Percentiles rank a stretch among this genome's conserved stretches.
phyloP scores from a whole-genome alignment of 2,113 vertebrate genomes.

The Drymodes brunneopygia region DNA sequence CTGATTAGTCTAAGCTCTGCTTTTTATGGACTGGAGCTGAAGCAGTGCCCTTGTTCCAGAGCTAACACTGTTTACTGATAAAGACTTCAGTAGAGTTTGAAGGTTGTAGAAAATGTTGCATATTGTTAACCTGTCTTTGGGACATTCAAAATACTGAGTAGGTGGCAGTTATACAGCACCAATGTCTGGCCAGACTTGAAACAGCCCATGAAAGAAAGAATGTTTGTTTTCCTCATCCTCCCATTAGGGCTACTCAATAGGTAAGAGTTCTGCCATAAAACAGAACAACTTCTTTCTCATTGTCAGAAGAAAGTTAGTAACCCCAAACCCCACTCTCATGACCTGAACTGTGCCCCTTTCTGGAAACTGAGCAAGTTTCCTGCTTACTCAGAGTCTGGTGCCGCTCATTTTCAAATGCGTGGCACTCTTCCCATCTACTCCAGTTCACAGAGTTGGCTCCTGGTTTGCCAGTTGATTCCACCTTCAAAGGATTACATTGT shows the following conservation, averaged over 20 bases:
- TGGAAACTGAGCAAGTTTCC: background rate
- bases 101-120: background rate
- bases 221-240: background rate
- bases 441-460: background rate
- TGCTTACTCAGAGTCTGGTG: background rate
- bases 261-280: background rate
- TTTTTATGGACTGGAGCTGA: background rate
- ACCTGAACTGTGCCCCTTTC: background rate
- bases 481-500: background rate
- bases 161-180: background rate
- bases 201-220: background rate
- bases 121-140: background rate
- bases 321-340: background rate
- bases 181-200: background rate
- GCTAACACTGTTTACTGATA: background rate
- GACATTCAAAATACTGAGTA: background rate
- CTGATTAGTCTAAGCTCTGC: background rate
- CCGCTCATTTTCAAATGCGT: background rate
- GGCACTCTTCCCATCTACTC: background rate
- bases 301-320: background rate
- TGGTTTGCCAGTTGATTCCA: background rate
- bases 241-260: background rate
- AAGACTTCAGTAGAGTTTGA: background rate
- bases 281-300: background rate
- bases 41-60: background rate